Base-by-base conservation (phyloP, 2,797 vertebrate species). In the Salarias fasciatus region DNA sequence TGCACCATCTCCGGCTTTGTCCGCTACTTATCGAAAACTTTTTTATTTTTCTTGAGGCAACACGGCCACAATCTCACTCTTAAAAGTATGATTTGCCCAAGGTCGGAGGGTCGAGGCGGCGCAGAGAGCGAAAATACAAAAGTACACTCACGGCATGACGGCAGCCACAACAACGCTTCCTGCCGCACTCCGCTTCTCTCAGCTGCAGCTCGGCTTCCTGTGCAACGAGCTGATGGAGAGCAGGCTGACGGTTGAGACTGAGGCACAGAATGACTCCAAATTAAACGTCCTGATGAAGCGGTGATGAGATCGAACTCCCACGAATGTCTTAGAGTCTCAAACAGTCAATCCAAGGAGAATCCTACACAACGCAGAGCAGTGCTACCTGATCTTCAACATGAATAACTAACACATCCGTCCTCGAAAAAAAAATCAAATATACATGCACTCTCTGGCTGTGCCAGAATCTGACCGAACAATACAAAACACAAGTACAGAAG, bases 1-100 rank as follows among this genome's bases (percentile, higher is more conserved):
- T 63, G 35, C 48, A 60, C 42, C 29, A 57, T 40, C 59, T 24
- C 2, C 2, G 3, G 41, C 61, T 70, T 57, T 68, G 44, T 62
- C 47, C 24, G 8, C 44, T 7, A 10, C 47, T 28, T 51, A 53
- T 59, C 45, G 11, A 7, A 29, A 29, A 31, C 33, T 11, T 10
- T 38, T 29, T 33, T 11, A 14, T 44, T 5, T 4, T 24, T 24
- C 24, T 24, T 24, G 18, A 24, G 13, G 45, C 53, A 36, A 40
- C 13, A 46, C 14, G 10, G 31, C 45, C 29, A 24, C 11, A 4
- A 40, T 54, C 35, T 40, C 8, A 1, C 10, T 44, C 28, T 54
- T 37, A 70, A 52, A 49, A 28, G 38, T 48, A 36, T 29, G 18
- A 13, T 18, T 24, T 24, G 18, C 18, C 18, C 18, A 43, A 66